Percentiles rank a stretch among this genome's conserved stretches.
These are phyloP conservation scores for Montipora sp. DNA, from an alignment of 64 coral and sea anemone genomes.

Conservation along the genomic window DNA sequence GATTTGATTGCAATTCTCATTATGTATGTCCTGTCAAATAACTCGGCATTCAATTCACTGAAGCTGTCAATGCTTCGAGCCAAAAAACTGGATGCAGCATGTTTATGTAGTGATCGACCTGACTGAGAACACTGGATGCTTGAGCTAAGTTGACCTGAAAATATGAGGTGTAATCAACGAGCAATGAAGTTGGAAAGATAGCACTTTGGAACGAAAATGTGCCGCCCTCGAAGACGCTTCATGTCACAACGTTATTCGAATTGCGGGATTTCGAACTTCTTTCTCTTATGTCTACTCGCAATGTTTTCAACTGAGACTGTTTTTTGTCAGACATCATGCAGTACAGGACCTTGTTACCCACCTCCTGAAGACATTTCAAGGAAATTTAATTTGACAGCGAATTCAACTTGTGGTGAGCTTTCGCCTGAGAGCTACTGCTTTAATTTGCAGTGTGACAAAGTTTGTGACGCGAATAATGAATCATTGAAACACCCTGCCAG, in stretches of 20 bases:
- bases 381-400: constrained; percentile 48
- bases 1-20: constrained; percentile 6
- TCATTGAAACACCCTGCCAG: constrained; percentile 5
- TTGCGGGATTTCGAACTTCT: constrained; percentile 21
- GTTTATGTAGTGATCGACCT: not conserved
- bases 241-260: constrained; percentile 10
- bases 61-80: not conserved
- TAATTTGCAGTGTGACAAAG: constrained; percentile 8
- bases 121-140: not conserved
- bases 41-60: not conserved
- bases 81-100: not conserved
- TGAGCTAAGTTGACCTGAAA: not conserved
- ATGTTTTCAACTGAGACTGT: constrained; percentile 26
- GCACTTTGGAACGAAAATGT: constrained; percentile 21
- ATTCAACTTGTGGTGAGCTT: constrained; percentile 57
- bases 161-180: not conserved
- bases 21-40: not conserved
- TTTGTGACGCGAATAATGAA: constrained; percentile 31
- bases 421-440: constrained; percentile 19
- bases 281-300: not conserved
- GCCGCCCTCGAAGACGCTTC: not conserved
- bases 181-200: not conserved
- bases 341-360: constrained; percentile 57
- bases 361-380: constrained; percentile 18
- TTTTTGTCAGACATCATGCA: constrained; percentile 5